Evolutionary conservation across 2,888 invertebrate species (phyloP), one percentile per base, ranked within the genome.

Genomic region (Drosophila formosana): DNA sequence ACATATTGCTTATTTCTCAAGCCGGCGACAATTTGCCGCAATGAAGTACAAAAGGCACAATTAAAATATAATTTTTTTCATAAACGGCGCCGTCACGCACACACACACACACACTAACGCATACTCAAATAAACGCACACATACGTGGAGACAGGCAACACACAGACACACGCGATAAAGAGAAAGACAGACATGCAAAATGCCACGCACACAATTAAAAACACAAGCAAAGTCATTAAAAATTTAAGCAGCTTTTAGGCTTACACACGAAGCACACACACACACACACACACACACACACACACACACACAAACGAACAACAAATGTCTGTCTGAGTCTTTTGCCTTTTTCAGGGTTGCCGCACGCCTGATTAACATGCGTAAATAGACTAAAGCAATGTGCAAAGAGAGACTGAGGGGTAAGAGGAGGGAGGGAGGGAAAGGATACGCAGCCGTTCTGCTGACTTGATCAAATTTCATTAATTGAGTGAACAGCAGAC

Each of bases 241-340:
- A 89, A 85, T 89, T 69, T 89, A 85, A 85, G 85, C 89, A 85
- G 85, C 85, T 85, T 89, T 85, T 89, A 72, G 88, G 88, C 89
- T 85, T 85, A 88, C 78, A 78, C 66, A 74, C 62, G 52, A 66
- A 53, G 67, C 51, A 65, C 65, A 53, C 58, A 25, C 49, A 47
- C 43, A 50, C 52, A 65, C 65, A n/a, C n/a, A n/a, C n/a, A n/a
- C n/a, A n/a, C n/a, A n/a, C n/a, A 67, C 64, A 66, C 65, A 61
- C 32, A 62, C 61, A 47, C 53, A 60, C 7, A 37, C 56, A 43
- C 18, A 41, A 32, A 56, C 32, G 8, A 23, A 58, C 58, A 45
- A 75, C 39, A 75, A 66, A 66, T 34, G 13, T n/a, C 30, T 11
- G 55, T 45, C 32, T 13, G 45, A 32, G 45, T 56, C 55, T 32